Base-by-base conservation (phyloP, 2,113 vertebrate species). In the Leptobrachium ailaonicum region DNA sequence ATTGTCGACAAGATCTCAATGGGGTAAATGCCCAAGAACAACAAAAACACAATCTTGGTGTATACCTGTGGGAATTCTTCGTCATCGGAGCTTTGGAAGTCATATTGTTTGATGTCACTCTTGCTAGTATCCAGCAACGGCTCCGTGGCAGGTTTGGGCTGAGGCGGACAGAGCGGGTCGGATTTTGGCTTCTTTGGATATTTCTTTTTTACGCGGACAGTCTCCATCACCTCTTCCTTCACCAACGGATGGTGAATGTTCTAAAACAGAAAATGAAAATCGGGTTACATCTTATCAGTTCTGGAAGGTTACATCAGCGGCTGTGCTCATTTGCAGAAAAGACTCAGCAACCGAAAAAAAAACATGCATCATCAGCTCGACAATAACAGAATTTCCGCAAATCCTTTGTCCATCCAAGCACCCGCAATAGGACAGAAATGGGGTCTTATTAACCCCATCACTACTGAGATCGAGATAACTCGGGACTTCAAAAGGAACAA, bases 41-140 rank as follows among this genome's bases (percentile, higher is more conserved):
- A 32, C 20, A 32, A 32, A 32, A 83, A 82, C 67, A 80, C 75
- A 80, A 5, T 3, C 13, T 42, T 12, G 9, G 1, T n/a, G 82
- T 85, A 81, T 87, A 98, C 96, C 95, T 94, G 93, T 2, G 91
- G 92, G 85, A 93, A 93, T 74, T 96, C 96, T 20, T 98, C 96
- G 76, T 98, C 96, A 78, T 96, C 96, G 0, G 96, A 98, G 84
- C 96, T 97, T 91, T 96, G 96, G 89, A 98, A 98, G 92, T 98
- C 96, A 45, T 98, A 98, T 88, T 97, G 96, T 70, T 96, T 97
- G 83, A 97, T 95, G 71, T 96, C 95, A 10, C 93, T 95, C 90
- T 95, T 93, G 91, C 85, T 95, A 90, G 95, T 85, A 67, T 89
- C 87, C 67, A 94, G 93, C 82, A 92, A 81, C 41, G 92, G 90